Percentiles rank a stretch among this genome's conserved stretches.
Conservation (phyloP, 2,797 vertebrate species). For the Chelon auratus region DNA sequence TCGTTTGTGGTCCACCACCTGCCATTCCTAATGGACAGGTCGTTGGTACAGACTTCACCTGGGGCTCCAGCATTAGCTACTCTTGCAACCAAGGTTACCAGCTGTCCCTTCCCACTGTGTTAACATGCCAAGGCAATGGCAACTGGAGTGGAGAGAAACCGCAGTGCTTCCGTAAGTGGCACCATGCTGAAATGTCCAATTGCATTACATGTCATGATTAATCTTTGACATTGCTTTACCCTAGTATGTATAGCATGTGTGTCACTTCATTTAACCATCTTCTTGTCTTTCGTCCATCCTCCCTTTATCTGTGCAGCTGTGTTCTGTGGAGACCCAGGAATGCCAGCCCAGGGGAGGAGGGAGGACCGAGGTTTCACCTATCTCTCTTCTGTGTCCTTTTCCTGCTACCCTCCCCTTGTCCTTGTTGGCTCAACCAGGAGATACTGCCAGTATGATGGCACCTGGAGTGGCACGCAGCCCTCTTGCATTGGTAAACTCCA, state of each 20-base stretch:
- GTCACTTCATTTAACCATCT: slow-evolving; percentile 10
- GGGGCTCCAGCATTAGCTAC: slow-evolving; percentile 96
- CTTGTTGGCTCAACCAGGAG: slow-evolving; percentile 93
- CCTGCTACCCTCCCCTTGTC: slow-evolving; percentile 90
- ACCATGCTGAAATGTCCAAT: slow-evolving; percentile 15
- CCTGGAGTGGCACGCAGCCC: slow-evolving; percentile 96
- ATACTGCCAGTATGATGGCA: slow-evolving; percentile 96
- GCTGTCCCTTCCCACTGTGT: slow-evolving; percentile 94
- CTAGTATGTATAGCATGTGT: background rate
- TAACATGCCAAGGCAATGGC: slow-evolving; percentile 95
- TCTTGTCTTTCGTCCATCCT: background rate
- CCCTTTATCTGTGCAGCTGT: slow-evolving; percentile 84
- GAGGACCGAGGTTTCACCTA: slow-evolving; percentile 97
- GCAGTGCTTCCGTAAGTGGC: slow-evolving; percentile 96
- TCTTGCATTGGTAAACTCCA: slow-evolving; percentile 92
- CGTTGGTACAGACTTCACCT: slow-evolving; percentile 92
- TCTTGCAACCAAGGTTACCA: slow-evolving; percentile 96
- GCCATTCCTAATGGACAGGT: slow-evolving; percentile 93
- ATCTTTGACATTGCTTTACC: slow-evolving; percentile 20
- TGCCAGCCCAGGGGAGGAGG: slow-evolving; percentile 89
- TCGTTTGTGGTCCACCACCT: slow-evolving; percentile 90
- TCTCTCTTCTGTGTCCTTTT: slow-evolving; percentile 94
- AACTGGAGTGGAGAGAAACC: slow-evolving; percentile 97
- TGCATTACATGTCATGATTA: slow-evolving; percentile 23
- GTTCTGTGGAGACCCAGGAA: slow-evolving; percentile 96